phyloP scores from a whole-genome alignment of 2,113 vertebrate genomes.

The Archilochus colubris region DNA sequence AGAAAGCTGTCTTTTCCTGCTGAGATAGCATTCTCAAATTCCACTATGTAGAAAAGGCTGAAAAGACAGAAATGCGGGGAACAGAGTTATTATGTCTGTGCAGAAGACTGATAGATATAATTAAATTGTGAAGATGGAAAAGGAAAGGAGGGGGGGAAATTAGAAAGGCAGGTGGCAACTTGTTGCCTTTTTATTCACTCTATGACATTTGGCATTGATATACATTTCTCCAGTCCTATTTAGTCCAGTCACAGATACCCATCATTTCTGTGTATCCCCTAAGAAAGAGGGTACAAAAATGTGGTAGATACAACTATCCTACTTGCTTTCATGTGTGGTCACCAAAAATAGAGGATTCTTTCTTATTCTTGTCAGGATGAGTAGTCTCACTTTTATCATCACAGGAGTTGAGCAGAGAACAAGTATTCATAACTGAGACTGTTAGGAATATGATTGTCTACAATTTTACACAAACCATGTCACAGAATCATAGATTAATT shows the following conservation, averaged over 20 bases:
- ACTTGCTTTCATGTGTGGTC: background rate
- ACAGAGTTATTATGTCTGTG: background rate
- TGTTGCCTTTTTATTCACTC: background rate
- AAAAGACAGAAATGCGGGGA: background rate
- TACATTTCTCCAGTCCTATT: background rate
- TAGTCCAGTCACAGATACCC: background rate
- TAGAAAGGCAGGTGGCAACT: background rate
- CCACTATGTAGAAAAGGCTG: background rate
- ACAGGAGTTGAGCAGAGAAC: background rate
- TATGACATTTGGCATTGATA: background rate
- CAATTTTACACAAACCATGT: background rate
- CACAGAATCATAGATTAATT: background rate
- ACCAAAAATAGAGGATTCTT: background rate
- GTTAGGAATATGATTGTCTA: background rate
- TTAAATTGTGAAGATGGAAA: background rate
- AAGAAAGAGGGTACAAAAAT: background rate
- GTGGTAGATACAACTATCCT: background rate
- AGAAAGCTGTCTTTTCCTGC: background rate
- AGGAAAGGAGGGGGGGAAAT: background rate
- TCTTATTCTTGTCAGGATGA: background rate
- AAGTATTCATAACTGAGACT: background rate
- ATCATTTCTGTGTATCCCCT: background rate
- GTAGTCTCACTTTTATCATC: background rate
- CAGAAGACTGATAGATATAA: background rate
- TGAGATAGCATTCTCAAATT: background rate